Evolutionary conservation across 1,140 invertebrate species (phyloP).

Genomic region (Heliconius nattereri): DNA sequence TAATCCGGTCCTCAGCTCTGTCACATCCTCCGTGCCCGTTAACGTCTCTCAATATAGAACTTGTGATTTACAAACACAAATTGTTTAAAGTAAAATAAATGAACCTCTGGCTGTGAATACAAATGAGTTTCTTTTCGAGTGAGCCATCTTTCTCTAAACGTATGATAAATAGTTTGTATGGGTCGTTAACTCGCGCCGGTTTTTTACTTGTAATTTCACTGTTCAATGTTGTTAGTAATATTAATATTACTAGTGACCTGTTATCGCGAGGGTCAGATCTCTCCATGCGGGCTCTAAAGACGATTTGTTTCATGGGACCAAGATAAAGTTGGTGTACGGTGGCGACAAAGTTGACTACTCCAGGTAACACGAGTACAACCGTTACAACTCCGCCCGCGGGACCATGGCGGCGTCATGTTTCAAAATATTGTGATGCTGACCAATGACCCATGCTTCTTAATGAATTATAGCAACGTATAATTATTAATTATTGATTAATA

Average conservation of each 20-base stretch:
- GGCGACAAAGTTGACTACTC: constrained; percentile 42
- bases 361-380: constrained; percentile 55
- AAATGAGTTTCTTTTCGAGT: constrained; percentile 73
- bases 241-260: constrained; percentile 74
- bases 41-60: constrained; percentile 52
- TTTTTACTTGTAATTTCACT: constrained; percentile 69
- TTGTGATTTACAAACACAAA: constrained; percentile 66
- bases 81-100: constrained; percentile 54
- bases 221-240: constrained; percentile 73
- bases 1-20: constrained; percentile 57
- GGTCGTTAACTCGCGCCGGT: constrained; percentile 71
- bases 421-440: constrained; percentile 64
- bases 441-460: constrained; percentile 18
- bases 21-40: constrained; percentile 58
- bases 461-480: not conserved
- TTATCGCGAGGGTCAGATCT: constrained; percentile 70
- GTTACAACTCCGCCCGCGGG: constrained; percentile 45
- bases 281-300: constrained; percentile 45
- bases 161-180: constrained; percentile 74
- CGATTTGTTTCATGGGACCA: constrained; percentile 68
- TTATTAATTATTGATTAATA: not conserved
- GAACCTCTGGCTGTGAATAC: constrained; percentile 62
- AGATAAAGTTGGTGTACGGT: constrained; percentile 56
- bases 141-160: constrained; percentile 64
- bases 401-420: constrained; percentile 57